A percentile compares a stretch with the other conserved stretches of the same genome.
These are phyloP conservation scores for Brachyptera putata DNA, from an alignment of 2,888 invertebrate genomes.

Conservation along the genomic window DNA sequence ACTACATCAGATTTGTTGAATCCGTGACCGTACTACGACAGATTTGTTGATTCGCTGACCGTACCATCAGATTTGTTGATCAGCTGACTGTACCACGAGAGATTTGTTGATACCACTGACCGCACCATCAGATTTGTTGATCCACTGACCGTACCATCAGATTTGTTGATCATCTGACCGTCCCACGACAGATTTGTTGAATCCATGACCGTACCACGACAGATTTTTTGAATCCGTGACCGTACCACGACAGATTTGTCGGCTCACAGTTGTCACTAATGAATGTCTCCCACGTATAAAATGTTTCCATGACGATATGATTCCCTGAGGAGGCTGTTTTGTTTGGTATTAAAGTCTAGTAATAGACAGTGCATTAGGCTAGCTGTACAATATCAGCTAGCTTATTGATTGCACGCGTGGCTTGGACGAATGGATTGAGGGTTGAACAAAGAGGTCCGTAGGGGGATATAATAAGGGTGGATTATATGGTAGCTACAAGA, in stretches of 20 bases:
- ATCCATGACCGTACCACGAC: no score
- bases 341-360: constrained; percentile 15
- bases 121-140: no score
- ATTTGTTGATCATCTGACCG: no score
- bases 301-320: constrained; percentile 4
- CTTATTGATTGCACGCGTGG: constrained; percentile 15
- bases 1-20: no score
- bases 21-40: no score
- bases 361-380: constrained; percentile 13
- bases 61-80: no score
- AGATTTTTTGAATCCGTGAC: background rate
- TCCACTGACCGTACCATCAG: no score
- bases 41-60: no score
- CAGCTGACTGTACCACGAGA: no score
- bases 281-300: constrained; percentile 10
- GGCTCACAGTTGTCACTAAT: constrained; percentile 10
- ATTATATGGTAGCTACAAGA: background rate
- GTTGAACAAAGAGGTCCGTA: constrained; percentile 17
- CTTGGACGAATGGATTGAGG: constrained; percentile 10
- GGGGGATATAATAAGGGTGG: constrained; percentile 17
- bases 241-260: background rate
- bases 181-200: no score
- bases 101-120: no score
- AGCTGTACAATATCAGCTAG: background rate
- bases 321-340: constrained; percentile 20